Evolutionary conservation across 1,140 invertebrate genomes (phyloP).

Genomic region (Panonychus citri): DNA sequence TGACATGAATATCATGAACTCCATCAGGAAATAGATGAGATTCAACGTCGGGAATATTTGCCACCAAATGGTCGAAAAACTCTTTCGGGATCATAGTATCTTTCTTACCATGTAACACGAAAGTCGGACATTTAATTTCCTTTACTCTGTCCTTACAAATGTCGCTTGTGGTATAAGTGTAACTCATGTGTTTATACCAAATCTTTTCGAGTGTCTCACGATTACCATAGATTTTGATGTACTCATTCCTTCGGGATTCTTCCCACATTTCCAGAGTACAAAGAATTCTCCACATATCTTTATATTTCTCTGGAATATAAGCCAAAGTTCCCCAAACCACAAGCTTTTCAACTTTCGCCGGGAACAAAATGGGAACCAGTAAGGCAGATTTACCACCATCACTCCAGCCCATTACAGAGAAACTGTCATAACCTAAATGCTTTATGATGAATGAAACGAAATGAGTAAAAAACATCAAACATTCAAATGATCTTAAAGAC

Average conservation of each 20-base stretch:
- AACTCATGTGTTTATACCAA: background rate
- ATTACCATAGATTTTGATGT: background rate
- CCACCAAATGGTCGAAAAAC: constrained; percentile 1
- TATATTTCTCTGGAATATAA: constrained; percentile 28
- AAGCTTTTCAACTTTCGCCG: constrained; percentile 39
- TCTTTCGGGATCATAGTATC: constrained; percentile 10
- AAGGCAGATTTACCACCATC: constrained; percentile 59
- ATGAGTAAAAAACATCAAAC: background rate
- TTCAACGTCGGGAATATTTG: constrained; percentile 3
- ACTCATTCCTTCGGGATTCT: background rate
- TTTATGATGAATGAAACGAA: constrained; percentile 14
- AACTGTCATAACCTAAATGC: constrained; percentile 36
- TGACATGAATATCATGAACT: constrained; percentile 7
- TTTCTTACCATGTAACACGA: constrained; percentile 1
- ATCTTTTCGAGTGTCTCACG: background rate
- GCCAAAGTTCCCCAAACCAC: constrained; percentile 53
- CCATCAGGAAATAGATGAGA: constrained; percentile 7
- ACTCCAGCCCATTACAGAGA: constrained; percentile 63
- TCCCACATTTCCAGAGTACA: background rate
- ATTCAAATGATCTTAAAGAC: too few relatives aligned
- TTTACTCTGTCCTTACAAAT: background rate
- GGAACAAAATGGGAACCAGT: constrained; percentile 42
- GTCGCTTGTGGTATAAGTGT: background rate
- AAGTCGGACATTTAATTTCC: constrained; percentile 2
- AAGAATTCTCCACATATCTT: background rate